Evolutionary conservation across 1,140 invertebrate genomes (phyloP).

Genomic region (Drosophila kepulauana): DNA sequence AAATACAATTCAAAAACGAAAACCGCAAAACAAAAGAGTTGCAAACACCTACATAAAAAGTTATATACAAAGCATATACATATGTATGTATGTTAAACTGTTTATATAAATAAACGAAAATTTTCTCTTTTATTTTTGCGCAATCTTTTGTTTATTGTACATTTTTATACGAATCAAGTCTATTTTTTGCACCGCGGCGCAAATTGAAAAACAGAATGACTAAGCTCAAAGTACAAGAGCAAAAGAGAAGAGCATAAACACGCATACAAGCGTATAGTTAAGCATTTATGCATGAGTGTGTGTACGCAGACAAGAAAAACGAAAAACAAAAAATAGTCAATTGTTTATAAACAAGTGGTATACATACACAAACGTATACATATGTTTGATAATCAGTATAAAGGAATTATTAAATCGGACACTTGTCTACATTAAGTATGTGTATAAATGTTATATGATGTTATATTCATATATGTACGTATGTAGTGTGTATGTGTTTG

Average conservation of each 20-base stretch:
- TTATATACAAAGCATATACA: background rate
- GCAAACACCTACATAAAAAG: background rate
- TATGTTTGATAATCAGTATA: conserved; percentile 47
- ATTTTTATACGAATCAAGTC: conserved; percentile 43
- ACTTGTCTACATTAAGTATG: background rate
- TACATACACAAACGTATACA: background rate
- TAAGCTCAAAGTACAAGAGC: conserved; percentile 65
- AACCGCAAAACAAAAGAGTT: conserved; percentile 1
- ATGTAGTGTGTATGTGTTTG: conserved; percentile 1
- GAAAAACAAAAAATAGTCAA: conserved; percentile 10
- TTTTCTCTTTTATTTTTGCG: conserved; percentile 70
- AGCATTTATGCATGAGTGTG: background rate
- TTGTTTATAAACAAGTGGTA: conserved; percentile 58
- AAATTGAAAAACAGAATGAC: conserved; percentile 69
- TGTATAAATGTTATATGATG: too few relatives aligned
- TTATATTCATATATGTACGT: conserved; percentile 19
- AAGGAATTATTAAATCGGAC: conserved; percentile 30
- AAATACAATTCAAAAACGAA: conserved; percentile 23
- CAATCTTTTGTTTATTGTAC: conserved; percentile 39
- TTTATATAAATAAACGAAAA: conserved; percentile 11
- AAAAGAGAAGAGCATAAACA: conserved; percentile 45
- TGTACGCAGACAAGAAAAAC: background rate
- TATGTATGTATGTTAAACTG: background rate
- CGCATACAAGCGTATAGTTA: background rate
- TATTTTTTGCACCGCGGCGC: conserved; percentile 62